A percentile compares a stretch with the other conserved stretches of the same genome.
Evolutionary conservation across 2,113 vertebrate species (phyloP).

Genomic region (Illadopsis cleaveri): DNA sequence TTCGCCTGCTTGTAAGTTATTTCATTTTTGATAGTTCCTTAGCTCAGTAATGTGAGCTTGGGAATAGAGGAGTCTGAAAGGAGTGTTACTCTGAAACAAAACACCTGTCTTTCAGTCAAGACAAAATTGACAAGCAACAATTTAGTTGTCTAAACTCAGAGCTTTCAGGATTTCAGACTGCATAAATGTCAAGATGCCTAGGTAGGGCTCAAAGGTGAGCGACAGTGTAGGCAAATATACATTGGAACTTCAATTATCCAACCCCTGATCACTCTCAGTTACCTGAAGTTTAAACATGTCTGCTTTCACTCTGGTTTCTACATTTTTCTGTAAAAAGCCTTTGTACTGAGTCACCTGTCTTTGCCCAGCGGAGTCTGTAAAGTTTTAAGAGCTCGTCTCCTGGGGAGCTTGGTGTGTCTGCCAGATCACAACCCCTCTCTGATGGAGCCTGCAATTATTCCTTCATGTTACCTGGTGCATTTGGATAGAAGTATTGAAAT

Average conservation of each 20-base stretch:
- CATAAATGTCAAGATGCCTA: constrained; percentile 78
- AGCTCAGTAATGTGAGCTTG: constrained; percentile 57
- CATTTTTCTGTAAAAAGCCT: background rate
- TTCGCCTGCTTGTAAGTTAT: background rate
- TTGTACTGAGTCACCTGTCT: background rate
- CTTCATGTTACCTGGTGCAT: background rate
- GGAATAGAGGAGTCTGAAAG: constrained; percentile 68
- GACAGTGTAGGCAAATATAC: constrained; percentile 71
- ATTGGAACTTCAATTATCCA: constrained; percentile 60
- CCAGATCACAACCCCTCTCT: constrained; percentile 10
- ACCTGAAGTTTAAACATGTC: constrained; percentile 46
- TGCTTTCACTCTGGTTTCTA: background rate
- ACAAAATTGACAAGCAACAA: constrained; percentile 80
- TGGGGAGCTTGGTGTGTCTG: constrained; percentile 5
- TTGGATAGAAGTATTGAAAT: constrained; percentile 2
- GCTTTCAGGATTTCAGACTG: constrained; percentile 78
- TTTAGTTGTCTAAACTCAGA: constrained; percentile 83
- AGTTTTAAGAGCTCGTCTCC: background rate
- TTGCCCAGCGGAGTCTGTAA: background rate
- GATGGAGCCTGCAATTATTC: background rate
- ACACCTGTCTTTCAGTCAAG: constrained; percentile 79
- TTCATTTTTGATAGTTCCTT: constrained; percentile 24
- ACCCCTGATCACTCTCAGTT: constrained; percentile 51
- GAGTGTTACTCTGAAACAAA: constrained; percentile 77
- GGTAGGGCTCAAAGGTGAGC: constrained; percentile 78